Base-by-base conservation (phyloP, 2,888 invertebrate genomes). In the Xestoiulus laeticollis region DNA sequence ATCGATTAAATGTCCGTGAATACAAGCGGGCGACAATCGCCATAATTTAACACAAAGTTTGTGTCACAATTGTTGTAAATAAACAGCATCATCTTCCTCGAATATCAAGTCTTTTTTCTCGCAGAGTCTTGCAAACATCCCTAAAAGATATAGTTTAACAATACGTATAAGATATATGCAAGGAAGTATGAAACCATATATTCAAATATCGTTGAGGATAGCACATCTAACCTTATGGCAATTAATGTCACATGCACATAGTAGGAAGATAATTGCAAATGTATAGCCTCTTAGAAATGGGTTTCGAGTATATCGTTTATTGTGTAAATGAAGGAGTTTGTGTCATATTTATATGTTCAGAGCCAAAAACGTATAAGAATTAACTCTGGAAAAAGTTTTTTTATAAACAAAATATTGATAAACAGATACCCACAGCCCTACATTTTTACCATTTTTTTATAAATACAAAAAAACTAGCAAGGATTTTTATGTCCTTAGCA, bases 51-150 rank as follows among this genome's bases (percentile, higher is more conserved):
- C 78, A 59, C 1, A 30, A 78, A 78, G 30, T 30, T 14, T 0
- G 78, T 78, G 78, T 78, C 78, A 78, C 78, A 78, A 78, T 32
- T 30, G 78, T 14, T 78, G 78, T 30, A 78, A 78, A 78, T 78
- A 78, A 78, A 30, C 78, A 78, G 78, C 78, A 30, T 78, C 30
- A 78, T 26, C 22, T 22, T 68, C 22, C 10, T 8, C 22, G 26
- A 68, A 68, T 12, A 68, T 68, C 26, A 78, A 78, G 78, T 78
- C 22, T 78, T 68, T 26, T 38, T 16, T 4, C 78, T 30, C 30
- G 30, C 30, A 16, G 30, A 14, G 14, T 14, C 30, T 78, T 1
- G 68, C 68, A 12, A 78, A 78, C 30, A 30, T 78, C 30, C 30
- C 5, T 78, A 16, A 78, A 78, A 78, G 0, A 12, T 16, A 32